Evolutionary conservation across 2,113 vertebrate genomes (phyloP), one percentile per base, ranked within the genome.

Genomic region (Lagenorhynchus albirostris): DNA sequence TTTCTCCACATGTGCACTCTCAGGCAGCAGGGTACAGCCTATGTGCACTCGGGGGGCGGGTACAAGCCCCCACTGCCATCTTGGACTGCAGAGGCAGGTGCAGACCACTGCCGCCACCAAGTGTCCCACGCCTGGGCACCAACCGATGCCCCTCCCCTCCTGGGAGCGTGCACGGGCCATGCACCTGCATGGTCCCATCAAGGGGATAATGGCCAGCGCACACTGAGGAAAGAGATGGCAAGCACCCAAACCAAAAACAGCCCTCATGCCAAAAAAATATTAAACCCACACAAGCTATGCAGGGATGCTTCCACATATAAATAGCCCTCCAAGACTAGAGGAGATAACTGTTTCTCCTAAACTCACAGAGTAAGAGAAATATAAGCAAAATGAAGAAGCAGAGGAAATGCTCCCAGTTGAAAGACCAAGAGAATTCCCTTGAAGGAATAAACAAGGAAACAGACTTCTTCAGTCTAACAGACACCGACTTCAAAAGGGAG

Each of bases 41-140:
- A 12, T 29, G 31, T 0, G 4, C 0, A 9, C 29, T 53, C 17
- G 0, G 0, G 44, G 8, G 17, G 17, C 0, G 8, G 74, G 17
- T 31, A 33, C 29, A 33, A 21, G 5, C 2, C 0, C 9, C 29
- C 5, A 3, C 74, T 77, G 11, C 9, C 29, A 7, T 3, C 74
- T 21, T 17, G 11, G 74, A 21, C 17, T 12, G 44, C 44, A 33
- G 18, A 53, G 74, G 74, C 0, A 53, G 74, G 44, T 20, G 47
- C 29, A 77, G 29, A 77, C 47, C 17, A 11, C 44, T 21, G 44
- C 74, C 2, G 0, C 9, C 17, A 53, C 29, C 44, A 2, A 50
- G 44, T 29, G 9, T 77, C 29, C 29, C 5, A 12, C 20, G 9
- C 33, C 17, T 21, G 44, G 31, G 29, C 74, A 53, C 74, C 74